phyloP scores from a whole-genome alignment of 53 echinoderm and acorn worm genomes.

The Echinometra lucunter region DNA sequence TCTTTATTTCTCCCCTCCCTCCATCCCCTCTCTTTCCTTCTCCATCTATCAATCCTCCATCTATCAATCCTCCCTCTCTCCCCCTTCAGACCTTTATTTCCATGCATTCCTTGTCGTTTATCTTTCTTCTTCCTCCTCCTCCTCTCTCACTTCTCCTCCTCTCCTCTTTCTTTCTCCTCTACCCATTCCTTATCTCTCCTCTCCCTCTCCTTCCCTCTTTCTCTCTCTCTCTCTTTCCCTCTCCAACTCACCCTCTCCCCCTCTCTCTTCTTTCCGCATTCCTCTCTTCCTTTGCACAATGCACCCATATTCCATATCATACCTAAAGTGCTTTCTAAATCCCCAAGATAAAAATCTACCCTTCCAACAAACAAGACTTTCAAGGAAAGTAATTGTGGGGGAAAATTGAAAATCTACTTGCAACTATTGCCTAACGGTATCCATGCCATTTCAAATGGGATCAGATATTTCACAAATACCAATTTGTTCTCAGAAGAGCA shows the following conservation, averaged over 20 bases:
- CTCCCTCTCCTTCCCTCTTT: too few relatives aligned
- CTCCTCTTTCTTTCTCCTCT: too few relatives aligned
- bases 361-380: background rate
- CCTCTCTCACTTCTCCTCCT: too few relatives aligned
- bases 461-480: constrained; percentile 17
- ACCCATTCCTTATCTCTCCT: too few relatives aligned
- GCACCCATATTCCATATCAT: background rate
- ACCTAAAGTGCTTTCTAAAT: constrained; percentile 35
- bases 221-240: background rate
- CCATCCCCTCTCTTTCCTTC: too few relatives aligned
- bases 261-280: background rate
- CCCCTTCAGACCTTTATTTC: too few relatives aligned
- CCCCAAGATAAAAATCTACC: constrained; percentile 39
- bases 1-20: too few relatives aligned
- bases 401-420: background rate
- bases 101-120: too few relatives aligned
- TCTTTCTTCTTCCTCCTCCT: too few relatives aligned
- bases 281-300: background rate
- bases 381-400: background rate
- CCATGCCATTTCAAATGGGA: constrained; percentile 8
- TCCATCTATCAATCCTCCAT: too few relatives aligned
- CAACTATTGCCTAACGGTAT: background rate
- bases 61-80: too few relatives aligned
- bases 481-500: background rate
- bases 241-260: background rate